Percentiles rank a stretch among this genome's conserved stretches.
These are phyloP conservation scores for Bovichtus variegatus DNA, from an alignment of 2,797 vertebrate species.

Conservation along the genomic window DNA sequence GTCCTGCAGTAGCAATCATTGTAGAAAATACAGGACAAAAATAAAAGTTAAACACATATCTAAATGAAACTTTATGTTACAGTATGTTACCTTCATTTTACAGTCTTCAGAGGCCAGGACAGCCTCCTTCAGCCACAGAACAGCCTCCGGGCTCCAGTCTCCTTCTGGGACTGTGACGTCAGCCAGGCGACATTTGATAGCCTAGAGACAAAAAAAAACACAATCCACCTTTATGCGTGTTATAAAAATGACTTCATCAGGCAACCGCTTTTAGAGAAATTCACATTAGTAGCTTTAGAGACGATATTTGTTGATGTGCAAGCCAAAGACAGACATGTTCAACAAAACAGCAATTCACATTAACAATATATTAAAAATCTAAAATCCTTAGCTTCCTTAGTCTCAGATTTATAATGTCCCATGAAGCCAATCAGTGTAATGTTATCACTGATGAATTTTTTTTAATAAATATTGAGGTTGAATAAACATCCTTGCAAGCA, in stretches of 20 bases:
- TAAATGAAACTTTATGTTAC: background rate
- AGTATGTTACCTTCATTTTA: constrained; percentile 89
- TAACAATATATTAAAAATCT: background rate
- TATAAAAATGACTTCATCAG: background rate
- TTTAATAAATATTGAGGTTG: background rate
- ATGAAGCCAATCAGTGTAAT: background rate
- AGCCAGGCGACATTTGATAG: constrained; percentile 90
- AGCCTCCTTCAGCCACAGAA: constrained; percentile 89
- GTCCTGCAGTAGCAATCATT: background rate
- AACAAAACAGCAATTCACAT: background rate
- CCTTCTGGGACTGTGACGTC: constrained; percentile 86
- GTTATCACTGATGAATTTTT: background rate
- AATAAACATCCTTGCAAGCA: constrained; percentile 1
- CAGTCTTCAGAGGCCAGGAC: constrained; percentile 85
- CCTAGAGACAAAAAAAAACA: constrained; percentile 76
- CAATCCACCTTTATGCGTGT: background rate
- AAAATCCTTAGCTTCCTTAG: too few relatives aligned
- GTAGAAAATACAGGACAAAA: background rate
- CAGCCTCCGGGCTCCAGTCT: constrained; percentile 91
- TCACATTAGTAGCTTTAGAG: background rate
- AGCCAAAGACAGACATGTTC: background rate
- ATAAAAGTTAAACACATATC: background rate
- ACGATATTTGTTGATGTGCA: background rate
- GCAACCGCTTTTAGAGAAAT: background rate
- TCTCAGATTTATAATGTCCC: background rate